These are phyloP conservation scores for Diarsia mendica DNA, from an alignment of 2,888 invertebrate species.

Conservation along the genomic window DNA sequence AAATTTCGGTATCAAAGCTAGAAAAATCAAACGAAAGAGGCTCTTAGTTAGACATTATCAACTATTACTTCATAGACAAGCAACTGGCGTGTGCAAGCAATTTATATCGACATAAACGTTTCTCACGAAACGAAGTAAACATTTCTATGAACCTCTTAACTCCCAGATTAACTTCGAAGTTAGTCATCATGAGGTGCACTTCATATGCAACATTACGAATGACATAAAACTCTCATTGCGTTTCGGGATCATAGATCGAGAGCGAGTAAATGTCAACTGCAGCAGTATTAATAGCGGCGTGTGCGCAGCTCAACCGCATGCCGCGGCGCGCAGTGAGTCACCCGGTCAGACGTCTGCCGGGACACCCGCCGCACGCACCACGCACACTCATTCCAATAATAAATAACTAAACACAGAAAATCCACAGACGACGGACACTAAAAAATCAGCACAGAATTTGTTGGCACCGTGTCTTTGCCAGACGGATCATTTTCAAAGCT, in stretches of 20 bases:
- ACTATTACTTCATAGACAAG: background rate
- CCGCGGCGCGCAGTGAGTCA: conserved; percentile 81
- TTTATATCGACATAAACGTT: conserved; percentile 3
- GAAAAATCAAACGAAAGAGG: background rate
- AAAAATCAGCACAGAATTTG: background rate
- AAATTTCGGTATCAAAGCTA: background rate
- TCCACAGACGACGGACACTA: conserved; percentile 19
- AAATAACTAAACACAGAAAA: conserved; percentile 47
- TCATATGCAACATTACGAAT: conserved; percentile 53
- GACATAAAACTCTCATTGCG: conserved; percentile 72
- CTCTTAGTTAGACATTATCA: background rate
- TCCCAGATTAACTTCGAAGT: conserved; percentile 15
- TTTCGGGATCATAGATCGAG: conserved; percentile 84
- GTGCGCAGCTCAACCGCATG: conserved; percentile 76
- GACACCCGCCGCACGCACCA: conserved; percentile 79
- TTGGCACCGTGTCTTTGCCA: conserved; percentile 20
- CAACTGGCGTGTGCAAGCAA: background rate
- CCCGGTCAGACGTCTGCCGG: conserved; percentile 84
- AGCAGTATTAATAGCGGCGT: conserved; percentile 84
- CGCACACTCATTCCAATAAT: conserved; percentile 65
- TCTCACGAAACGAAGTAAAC: background rate
- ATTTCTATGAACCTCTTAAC: conserved; percentile 26
- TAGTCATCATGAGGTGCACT: conserved; percentile 43
- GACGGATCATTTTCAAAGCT: conserved; percentile 23
- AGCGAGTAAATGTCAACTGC: conserved; percentile 88